Evolutionary conservation across 2,113 vertebrate species (phyloP), one percentile per base, ranked within the genome.

Genomic region (Scortum barcoo): DNA sequence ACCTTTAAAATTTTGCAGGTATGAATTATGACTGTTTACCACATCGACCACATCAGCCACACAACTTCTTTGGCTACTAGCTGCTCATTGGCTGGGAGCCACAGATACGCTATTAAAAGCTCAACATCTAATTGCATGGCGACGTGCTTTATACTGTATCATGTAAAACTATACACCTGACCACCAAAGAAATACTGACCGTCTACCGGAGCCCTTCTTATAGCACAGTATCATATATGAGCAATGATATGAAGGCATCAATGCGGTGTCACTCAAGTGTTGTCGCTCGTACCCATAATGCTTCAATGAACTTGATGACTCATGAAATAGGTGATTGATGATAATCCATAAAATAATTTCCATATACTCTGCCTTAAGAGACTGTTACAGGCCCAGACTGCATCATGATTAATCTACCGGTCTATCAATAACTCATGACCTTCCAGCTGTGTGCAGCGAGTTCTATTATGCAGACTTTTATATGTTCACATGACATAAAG

Each of bases 301-400:
- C 84, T 51, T 67, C 81, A 68, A 12, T 75, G 72, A 80, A 80
- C 75, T 46, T 75, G 69, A 90, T 88, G 77, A 92, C 57, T 87
- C 78, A 63, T 80, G 79, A 86, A 84, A 78, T 66, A 36, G 57
- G 54, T 78, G 83, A 92, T 89, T 80, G 74, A 88, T 86, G 83
- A 78, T 76, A 66, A 70, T 84, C 85, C 66, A 81, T 91, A 87
- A 90, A 89, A 71, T 36, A 76, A 76, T 72, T 53, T 82, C 72
- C n/a, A 75, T 76, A 85, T 26, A n/a, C 44, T 63, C 54, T 20
- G 58, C 73, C 61, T n/a, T 51, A 72, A 50, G 60, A 81, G 80
- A 53, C 67, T 36, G 75, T 77, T 68, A 65, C 40, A 57, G 38
- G 44, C 40, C 12, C 63, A 56, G 68, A 51, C 51, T 72, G 17